Conservation (phyloP, 2,797 vertebrate species). For the Botia almorhae region DNA sequence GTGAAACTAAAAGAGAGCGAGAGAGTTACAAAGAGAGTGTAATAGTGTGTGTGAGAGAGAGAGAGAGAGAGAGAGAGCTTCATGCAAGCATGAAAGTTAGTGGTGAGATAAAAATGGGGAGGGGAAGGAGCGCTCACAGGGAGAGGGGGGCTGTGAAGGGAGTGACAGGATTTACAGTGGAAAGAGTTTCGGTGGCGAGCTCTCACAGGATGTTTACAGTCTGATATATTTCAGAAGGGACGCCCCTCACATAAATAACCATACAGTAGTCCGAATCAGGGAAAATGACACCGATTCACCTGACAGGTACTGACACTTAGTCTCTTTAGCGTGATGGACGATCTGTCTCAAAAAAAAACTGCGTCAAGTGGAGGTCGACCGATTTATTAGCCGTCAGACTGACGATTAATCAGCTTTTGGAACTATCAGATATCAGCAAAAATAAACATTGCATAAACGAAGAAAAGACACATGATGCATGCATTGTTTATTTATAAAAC, state of each 20-base stretch:
- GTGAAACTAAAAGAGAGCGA: conserved; percentile 8
- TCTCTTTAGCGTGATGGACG: background rate
- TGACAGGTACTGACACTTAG: conserved; percentile 14
- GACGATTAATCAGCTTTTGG: background rate
- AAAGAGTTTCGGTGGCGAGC: conserved; percentile 66
- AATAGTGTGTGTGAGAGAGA: background rate
- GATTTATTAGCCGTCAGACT: background rate
- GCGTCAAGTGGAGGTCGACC: background rate
- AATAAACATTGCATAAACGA: background rate
- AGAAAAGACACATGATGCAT: background rate
- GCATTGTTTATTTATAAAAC: background rate
- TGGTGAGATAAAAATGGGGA: conserved; percentile 28
- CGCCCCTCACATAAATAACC: conserved; percentile 61
- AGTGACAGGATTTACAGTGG: conserved; percentile 68
- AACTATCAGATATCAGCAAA: background rate
- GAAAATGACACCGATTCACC: conserved; percentile 10
- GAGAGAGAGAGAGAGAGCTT: conserved; percentile 7
- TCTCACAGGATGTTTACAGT: conserved; percentile 76
- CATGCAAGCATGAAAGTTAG: conserved; percentile 34
- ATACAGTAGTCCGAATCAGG: conserved; percentile 27
- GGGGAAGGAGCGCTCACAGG: conserved; percentile 17
- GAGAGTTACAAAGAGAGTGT: background rate
- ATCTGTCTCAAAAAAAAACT: background rate
- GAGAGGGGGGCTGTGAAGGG: conserved; percentile 42
- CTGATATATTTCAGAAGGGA: conserved; percentile 69